Conservation (phyloP, 2,888 invertebrate genomes). For the Galeopsomyia nigrocyanea region DNA sequence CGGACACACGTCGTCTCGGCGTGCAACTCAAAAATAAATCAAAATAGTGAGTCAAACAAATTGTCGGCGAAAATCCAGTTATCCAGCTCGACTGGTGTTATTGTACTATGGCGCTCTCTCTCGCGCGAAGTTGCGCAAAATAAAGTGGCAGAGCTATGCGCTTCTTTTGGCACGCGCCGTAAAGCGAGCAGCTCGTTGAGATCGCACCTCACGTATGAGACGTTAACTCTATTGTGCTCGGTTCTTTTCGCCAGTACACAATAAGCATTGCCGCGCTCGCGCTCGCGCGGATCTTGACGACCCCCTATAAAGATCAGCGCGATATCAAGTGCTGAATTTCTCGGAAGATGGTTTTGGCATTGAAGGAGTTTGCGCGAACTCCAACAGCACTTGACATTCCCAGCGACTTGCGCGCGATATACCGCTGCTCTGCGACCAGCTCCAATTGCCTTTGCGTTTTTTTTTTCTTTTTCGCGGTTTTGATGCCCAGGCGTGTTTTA, state of each 20-base stretch:
- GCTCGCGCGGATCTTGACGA: conserved; percentile 28
- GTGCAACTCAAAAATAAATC: too few species aligned
- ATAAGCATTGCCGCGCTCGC: conserved; percentile 10
- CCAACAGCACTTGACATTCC: conserved; percentile 7
- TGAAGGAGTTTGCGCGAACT: conserved; percentile 18
- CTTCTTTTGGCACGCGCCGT: conserved; percentile 19
- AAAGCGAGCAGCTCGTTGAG: conserved; percentile 32
- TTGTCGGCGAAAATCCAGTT: too few species aligned
- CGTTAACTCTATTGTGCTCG: conserved; percentile 22
- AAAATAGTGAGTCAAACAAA: background rate
- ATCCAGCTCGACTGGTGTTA: too few species aligned
- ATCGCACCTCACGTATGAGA: conserved; percentile 43
- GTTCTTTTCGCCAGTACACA: background rate
- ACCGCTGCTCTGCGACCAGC: background rate
- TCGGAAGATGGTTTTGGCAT: conserved; percentile 34
- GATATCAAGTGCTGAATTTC: conserved; percentile 31
- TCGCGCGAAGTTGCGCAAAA: too few species aligned
- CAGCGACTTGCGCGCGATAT: background rate
- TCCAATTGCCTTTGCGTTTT: background rate
- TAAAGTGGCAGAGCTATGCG: background rate
- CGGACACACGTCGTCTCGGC: background rate
- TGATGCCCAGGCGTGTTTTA: too few species aligned
- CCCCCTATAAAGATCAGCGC: conserved; percentile 31
- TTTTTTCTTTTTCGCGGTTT: background rate
- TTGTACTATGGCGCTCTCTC: too few species aligned